Conservation (phyloP, 2,888 invertebrate species). For the Mythimna vitellina region DNA sequence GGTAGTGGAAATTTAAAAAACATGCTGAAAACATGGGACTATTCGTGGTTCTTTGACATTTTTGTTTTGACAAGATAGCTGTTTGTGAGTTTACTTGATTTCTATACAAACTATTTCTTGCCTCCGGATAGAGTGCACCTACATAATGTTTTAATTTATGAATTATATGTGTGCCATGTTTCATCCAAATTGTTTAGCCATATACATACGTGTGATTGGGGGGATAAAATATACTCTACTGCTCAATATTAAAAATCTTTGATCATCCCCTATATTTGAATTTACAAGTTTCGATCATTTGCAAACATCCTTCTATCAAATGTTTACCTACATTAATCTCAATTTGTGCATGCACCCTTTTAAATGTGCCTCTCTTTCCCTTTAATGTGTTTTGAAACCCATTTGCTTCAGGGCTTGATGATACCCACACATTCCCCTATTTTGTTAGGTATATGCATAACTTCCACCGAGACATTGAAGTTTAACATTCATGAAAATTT, state of each 20-base stretch:
- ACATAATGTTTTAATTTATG: too few relatives aligned
- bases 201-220: background rate
- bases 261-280: background rate
- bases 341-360: conserved; percentile 8
- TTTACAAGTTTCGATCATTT: background rate
- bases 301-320: background rate
- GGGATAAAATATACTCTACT: background rate
- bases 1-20: conserved; percentile 30
- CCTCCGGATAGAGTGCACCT: too few relatives aligned
- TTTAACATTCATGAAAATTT: background rate
- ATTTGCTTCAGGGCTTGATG: conserved; percentile 15
- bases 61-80: background rate
- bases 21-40: conserved; percentile 5
- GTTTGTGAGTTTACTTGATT: background rate
- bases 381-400: conserved; percentile 20
- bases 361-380: conserved; percentile 3
- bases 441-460: conserved; percentile 1
- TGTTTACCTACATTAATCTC: conserved; percentile 7
- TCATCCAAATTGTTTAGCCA: background rate
- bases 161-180: background rate
- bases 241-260: background rate
- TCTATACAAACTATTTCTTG: too few relatives aligned
- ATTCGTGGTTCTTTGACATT: conserved; percentile 7
- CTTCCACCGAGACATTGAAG: background rate
- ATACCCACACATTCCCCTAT: conserved; percentile 4